phyloP scores from a whole-genome alignment of 2,888 invertebrate genomes.

The Leptopilina drosophilae region DNA sequence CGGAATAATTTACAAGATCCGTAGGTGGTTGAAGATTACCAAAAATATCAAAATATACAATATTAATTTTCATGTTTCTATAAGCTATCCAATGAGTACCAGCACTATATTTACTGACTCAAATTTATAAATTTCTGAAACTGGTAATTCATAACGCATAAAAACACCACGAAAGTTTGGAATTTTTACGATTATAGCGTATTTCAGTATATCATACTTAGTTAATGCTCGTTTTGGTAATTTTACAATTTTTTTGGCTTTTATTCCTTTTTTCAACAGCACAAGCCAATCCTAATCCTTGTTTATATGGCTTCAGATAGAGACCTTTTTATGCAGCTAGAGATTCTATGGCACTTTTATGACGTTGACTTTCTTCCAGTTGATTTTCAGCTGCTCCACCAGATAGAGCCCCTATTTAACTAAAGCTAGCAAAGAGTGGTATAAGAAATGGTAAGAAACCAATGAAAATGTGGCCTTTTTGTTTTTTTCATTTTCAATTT shows the following conservation, averaged over 20 bases:
- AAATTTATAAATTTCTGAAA: neutral
- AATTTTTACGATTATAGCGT: neutral
- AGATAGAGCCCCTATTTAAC: constrained; percentile 29
- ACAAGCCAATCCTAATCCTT: neutral
- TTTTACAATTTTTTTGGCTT: neutral
- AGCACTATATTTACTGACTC: too few relatives aligned
- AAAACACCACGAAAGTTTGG: constrained; percentile 5
- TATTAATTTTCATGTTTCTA: too few relatives aligned
- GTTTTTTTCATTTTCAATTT: neutral
- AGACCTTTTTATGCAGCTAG: constrained; percentile 8
- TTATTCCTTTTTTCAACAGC: neutral
- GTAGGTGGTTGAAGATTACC: too few relatives aligned
- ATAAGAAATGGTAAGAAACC: too few relatives aligned
- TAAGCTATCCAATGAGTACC: too few relatives aligned
- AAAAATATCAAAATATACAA: neutral
- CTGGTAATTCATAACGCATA: neutral
- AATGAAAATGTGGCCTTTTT: neutral
- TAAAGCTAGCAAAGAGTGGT: neutral
- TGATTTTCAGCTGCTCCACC: constrained; percentile 43
- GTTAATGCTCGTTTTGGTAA: neutral
- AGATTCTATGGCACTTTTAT: too few relatives aligned
- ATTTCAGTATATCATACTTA: neutral
- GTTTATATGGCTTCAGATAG: neutral
- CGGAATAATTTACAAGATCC: too few relatives aligned
- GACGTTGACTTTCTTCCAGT: too few relatives aligned